phyloP scores from a whole-genome alignment of 2,113 vertebrate genomes.

The Mixornis gularis region DNA sequence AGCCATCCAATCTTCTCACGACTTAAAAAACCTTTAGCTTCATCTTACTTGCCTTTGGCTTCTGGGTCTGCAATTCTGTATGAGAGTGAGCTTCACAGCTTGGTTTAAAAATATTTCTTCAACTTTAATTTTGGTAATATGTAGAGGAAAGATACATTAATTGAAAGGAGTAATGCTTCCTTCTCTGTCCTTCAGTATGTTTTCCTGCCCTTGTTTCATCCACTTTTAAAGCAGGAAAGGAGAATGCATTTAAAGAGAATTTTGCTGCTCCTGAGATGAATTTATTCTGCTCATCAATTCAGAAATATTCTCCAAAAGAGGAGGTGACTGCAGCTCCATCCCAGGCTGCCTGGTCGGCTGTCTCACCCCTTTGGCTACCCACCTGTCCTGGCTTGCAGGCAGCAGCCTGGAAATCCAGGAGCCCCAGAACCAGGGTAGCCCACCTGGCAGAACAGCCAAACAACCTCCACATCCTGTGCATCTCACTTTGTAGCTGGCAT shows the following conservation, averaged over 20 bases:
- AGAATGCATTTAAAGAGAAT: background rate
- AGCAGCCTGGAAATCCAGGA: background rate
- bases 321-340: background rate
- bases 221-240: background rate
- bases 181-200: background rate
- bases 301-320: background rate
- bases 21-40: background rate
- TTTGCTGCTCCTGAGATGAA: background rate
- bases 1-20: background rate
- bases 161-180: background rate
- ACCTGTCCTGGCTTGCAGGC: background rate
- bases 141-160: background rate
- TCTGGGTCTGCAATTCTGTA: background rate
- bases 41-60: background rate
- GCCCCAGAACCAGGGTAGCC: background rate
- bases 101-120: background rate
- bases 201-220: background rate
- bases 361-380: background rate
- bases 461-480: background rate
- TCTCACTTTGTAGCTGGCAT: background rate
- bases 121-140: background rate
- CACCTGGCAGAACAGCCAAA: constrained; percentile 6
- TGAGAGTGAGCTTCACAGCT: background rate
- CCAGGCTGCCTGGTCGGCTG: background rate
- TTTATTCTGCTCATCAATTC: constrained; percentile 16